phyloP scores from a whole-genome alignment of 2,888 invertebrate species.

The Adelphocoris suturalis region DNA sequence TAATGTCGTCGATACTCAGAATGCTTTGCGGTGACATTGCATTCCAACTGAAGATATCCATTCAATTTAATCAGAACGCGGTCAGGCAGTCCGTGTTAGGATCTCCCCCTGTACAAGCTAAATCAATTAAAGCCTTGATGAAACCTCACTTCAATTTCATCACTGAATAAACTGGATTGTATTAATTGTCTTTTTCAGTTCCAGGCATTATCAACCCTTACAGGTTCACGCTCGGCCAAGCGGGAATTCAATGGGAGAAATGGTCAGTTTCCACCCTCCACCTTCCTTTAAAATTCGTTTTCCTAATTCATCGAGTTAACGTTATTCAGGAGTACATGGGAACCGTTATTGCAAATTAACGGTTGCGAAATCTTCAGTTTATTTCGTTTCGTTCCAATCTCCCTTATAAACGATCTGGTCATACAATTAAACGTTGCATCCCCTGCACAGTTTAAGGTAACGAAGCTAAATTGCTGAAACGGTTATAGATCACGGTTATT shows the following conservation, averaged over 20 bases:
- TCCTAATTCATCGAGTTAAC: background rate
- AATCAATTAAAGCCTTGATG: background rate
- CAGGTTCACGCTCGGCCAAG: background rate
- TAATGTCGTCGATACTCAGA: too few species aligned
- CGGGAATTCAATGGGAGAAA: background rate
- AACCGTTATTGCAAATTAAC: background rate
- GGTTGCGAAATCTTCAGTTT: background rate
- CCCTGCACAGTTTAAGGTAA: too few species aligned
- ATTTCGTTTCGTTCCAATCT: too few species aligned
- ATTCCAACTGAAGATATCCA: too few species aligned
- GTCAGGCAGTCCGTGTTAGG: too few species aligned
- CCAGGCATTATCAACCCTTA: background rate
- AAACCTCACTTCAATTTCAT: background rate
- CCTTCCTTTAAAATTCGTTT: background rate
- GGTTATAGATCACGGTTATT: too few species aligned
- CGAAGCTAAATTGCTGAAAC: too few species aligned
- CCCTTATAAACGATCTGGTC: too few species aligned
- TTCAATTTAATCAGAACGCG: too few species aligned
- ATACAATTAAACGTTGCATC: too few species aligned
- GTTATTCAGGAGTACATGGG: background rate
- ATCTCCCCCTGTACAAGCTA: background rate
- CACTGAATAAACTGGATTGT: background rate
- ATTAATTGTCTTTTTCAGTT: constrained; percentile 11
- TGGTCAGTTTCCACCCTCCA: background rate
- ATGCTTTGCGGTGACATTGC: too few species aligned